These are phyloP conservation scores for Spilogale gracilis DNA, from an alignment of 2,113 vertebrate genomes.

Conservation along the genomic window DNA sequence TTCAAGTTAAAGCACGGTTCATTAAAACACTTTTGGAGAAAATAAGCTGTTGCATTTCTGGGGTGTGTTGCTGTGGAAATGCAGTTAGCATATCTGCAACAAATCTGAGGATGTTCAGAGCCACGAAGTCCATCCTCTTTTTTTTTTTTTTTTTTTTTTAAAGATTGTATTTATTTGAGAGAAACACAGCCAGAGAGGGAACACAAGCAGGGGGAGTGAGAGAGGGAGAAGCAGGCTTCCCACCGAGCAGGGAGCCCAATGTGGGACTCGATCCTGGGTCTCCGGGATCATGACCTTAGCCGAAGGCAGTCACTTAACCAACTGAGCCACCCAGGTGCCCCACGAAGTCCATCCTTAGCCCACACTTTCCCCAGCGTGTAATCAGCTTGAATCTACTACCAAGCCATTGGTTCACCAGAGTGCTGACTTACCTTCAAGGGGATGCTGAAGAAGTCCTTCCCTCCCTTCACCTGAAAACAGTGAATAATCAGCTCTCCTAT, in stretches of 20 bases:
- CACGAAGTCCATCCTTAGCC: neutral
- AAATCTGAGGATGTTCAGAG: neutral
- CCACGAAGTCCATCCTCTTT: too few species aligned
- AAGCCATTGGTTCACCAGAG: neutral
- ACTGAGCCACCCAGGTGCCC: too few species aligned
- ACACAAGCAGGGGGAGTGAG: too few species aligned
- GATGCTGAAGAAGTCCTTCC: neutral
- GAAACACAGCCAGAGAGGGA: too few species aligned
- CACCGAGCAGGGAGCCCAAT: too few species aligned
- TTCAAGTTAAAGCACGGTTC: neutral
- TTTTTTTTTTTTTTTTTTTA: too few species aligned
- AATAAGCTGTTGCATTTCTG: neutral
- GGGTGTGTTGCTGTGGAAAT: neutral
- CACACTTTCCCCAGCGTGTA: fast-evolving
- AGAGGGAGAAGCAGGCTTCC: too few species aligned
- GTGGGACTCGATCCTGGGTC: too few species aligned
- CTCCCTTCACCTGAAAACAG: fast-evolving
- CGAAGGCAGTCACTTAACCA: too few species aligned
- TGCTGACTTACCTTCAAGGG: neutral
- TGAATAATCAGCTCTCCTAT: neutral
- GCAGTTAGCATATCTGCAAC: neutral
- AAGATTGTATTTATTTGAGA: too few species aligned
- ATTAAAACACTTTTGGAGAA: neutral
- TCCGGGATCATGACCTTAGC: too few species aligned
- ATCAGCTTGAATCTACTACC: too few species aligned